A percentile compares a stretch with the other conserved stretches of the same genome.
Evolutionary conservation across 53 echinoderm and acorn worm genomes (phyloP).

Genomic region (Temnopleurus reevesii): DNA sequence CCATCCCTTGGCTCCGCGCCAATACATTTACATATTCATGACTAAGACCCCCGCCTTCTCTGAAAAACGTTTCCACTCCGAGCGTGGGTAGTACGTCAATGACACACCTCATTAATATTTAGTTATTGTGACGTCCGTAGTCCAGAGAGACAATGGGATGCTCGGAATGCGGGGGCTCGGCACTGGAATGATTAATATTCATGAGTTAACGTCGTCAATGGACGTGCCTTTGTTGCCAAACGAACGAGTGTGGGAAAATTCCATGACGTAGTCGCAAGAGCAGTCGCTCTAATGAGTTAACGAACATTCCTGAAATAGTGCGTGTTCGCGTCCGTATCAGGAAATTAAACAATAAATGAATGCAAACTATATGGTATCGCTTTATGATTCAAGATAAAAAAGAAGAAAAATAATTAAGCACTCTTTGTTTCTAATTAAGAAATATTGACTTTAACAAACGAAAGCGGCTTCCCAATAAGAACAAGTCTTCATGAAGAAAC

Average conservation of each 20-base stretch:
- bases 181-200: constrained; percentile 14
- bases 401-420: no score
- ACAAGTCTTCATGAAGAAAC: no score
- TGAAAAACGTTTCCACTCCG: constrained; percentile 17
- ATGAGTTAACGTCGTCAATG: constrained; percentile 22
- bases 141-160: not conserved
- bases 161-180: constrained; percentile 6
- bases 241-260: constrained; percentile 38
- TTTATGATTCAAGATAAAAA: no score
- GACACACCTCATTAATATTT: constrained; percentile 29
- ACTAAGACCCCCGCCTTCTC: not conserved
- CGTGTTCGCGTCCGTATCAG: not conserved
- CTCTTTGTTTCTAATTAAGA: no score
- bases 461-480: no score
- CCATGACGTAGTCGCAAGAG: constrained; percentile 36
- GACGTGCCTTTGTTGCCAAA: constrained; percentile 21
- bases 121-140: constrained; percentile 2
- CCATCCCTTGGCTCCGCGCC: constrained; percentile 39
- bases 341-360: no score
- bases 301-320: not conserved
- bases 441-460: no score
- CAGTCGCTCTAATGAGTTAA: not conserved
- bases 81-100: constrained; percentile 36
- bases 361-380: no score
- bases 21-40: constrained; percentile 20